Evolutionary conservation across 2,113 vertebrate genomes (phyloP).

Genomic region (Callionymus lyra): DNA sequence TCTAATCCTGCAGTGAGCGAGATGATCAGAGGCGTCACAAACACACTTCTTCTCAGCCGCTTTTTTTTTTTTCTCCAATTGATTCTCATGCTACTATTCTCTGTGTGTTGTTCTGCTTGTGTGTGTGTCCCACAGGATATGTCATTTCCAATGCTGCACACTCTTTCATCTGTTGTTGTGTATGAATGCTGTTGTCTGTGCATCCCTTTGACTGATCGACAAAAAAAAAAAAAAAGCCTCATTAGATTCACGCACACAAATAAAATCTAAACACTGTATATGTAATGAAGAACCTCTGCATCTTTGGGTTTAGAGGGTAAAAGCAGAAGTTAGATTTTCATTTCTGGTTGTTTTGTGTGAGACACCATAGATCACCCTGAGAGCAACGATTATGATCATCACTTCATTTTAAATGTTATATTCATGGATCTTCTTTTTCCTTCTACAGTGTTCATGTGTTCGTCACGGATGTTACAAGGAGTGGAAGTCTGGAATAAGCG

Average conservation of each 20-base stretch:
- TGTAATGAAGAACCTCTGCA: constrained; percentile 4
- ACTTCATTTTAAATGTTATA: no score
- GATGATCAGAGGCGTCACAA: not conserved
- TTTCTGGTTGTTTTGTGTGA: no score
- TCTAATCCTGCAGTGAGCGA: not conserved
- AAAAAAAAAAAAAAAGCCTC: constrained; percentile 70
- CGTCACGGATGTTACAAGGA: no score
- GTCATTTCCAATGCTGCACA: constrained; percentile 42
- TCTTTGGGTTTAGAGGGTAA: no score
- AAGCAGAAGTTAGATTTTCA: no score
- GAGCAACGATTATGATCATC: no score
- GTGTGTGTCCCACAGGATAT: constrained; percentile 51
- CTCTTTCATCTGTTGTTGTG: constrained; percentile 57
- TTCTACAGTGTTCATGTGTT: no score
- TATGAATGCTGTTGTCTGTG: constrained; percentile 37
- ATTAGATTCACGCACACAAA: constrained; percentile 69
- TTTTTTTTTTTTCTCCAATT: constrained; percentile 20
- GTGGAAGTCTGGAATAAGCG: no score
- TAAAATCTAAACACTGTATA: not conserved
- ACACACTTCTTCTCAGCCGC: not conserved
- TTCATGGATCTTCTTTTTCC: no score
- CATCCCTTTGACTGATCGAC: constrained; percentile 42
- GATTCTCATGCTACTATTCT: constrained; percentile 15
- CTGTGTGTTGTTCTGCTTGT: constrained; percentile 21
- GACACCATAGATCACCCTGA: no score